Evolutionary conservation across 2,113 vertebrate species (phyloP).

Genomic region (Lagenorhynchus albirostris): DNA sequence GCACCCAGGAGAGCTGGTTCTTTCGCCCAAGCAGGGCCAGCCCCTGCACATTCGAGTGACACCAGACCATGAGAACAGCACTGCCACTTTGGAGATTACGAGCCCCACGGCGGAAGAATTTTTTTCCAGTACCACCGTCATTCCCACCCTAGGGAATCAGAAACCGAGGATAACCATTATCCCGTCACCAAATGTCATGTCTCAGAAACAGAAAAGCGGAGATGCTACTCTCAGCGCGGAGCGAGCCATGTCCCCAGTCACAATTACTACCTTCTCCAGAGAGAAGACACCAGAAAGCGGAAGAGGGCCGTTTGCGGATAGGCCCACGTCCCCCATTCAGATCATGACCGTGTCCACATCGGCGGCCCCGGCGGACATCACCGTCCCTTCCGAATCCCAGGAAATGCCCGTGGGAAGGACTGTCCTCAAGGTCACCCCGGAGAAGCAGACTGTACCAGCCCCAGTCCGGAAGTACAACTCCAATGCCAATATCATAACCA

Average conservation of each 20-base stretch:
- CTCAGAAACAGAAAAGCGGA: conserved; percentile 81
- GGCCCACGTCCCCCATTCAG: conserved; percentile 89
- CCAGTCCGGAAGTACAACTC: conserved; percentile 88
- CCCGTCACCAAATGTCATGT: conserved; percentile 85
- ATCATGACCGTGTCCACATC: conserved; percentile 92
- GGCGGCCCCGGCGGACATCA: conserved; percentile 83
- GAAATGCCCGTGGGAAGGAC: conserved; percentile 86
- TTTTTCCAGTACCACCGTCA: conserved; percentile 95
- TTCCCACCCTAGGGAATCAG: conserved; percentile 93
- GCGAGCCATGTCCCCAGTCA: conserved; percentile 91
- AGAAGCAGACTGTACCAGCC: conserved; percentile 85
- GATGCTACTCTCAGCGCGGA: conserved; percentile 80
- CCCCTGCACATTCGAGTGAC: conserved; percentile 96
- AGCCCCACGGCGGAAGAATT: conserved; percentile 93
- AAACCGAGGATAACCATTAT: conserved; percentile 96
- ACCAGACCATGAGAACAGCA: conserved; percentile 91
- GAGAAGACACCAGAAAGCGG: conserved; percentile 86
- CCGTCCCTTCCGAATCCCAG: conserved; percentile 83
- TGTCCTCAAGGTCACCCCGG: conserved; percentile 90
- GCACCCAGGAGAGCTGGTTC: conserved; percentile 83
- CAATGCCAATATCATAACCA: conserved; percentile 92
- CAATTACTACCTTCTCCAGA: conserved; percentile 93
- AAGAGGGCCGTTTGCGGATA: conserved; percentile 77
- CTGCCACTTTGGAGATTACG: conserved; percentile 95
- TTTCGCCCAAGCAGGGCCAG: conserved; percentile 89